These are phyloP conservation scores for Siniperca scherzeri DNA, from an alignment of 2,797 vertebrate genomes.

Conservation along the genomic window DNA sequence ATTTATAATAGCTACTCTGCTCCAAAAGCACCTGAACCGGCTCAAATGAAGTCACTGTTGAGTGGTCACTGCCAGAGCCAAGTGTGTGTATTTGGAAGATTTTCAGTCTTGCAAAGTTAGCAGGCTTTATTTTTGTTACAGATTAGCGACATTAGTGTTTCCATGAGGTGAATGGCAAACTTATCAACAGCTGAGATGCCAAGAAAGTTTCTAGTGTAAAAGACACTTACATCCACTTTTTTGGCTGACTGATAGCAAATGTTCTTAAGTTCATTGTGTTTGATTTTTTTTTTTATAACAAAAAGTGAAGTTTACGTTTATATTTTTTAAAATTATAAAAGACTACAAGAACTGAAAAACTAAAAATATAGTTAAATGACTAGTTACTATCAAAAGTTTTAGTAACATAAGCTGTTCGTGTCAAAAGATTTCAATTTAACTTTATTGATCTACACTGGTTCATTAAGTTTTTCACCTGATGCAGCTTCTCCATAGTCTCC, in stretches of 20 bases:
- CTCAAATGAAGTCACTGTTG: background rate
- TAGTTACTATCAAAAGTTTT: background rate
- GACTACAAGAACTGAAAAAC: background rate
- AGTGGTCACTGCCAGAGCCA: background rate
- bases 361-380: background rate
- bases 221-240: background rate
- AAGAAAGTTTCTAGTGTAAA: background rate
- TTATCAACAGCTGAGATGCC: background rate
- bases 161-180: background rate
- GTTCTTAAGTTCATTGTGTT: background rate
- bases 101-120: background rate
- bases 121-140: too few relatives aligned
- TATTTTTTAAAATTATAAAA: background rate
- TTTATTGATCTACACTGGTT: background rate
- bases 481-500: constrained; percentile 83
- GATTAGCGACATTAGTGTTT: background rate
- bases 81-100: background rate
- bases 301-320: background rate
- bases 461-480: constrained; percentile 80
- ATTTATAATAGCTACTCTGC: background rate
- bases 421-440: background rate
- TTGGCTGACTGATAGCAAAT: background rate
- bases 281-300: too few relatives aligned
- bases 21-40: background rate
- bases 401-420: background rate